Base-by-base conservation (phyloP, 2,797 vertebrate species). In the Chloroceryle amazona region DNA sequence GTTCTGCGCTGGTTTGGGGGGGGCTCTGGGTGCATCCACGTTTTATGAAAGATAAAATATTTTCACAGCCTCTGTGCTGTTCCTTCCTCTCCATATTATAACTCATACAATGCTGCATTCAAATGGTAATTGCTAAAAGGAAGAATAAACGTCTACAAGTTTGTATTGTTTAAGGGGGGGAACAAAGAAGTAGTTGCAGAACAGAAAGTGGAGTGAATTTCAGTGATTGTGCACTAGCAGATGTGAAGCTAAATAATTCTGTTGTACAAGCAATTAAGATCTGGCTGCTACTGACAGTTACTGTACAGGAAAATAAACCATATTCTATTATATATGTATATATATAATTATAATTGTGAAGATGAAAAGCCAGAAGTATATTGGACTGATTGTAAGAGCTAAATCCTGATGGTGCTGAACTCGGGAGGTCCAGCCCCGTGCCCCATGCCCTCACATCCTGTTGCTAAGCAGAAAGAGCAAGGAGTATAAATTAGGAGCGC, bases 291-390 rank as follows among this genome's bases (percentile, higher is more conserved):
- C 78, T 51, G 63, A 78, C 46, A 86, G 63, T 66, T 91, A 81
- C 82, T 74, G 86, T 93, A 93, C 78, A 93, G 54, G 74, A 95
- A 95, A 97, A 95, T 74, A 94, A 94, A 89, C 31, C 20, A 74
- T 81, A 61, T 67, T 81, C 33, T 74, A 49, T 75, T 68, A 83
- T 37, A 46, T 35, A 42, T 90, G 67, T 1, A 2, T 15, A 21
- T n/a, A 41, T 63, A 41, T 52, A 23, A 19, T 55, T 44, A 41
- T 76, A 91, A 71, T 21, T 86, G 88, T 85, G 86, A 90, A 73
- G 68, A 70, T 68, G 51, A 91, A 81, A 95, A 91, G 78, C 49
- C 39, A 74, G 37, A 84, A 86, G 22, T 57, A 62, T 39, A 46
- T 5, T 68, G 67, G 57, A 66, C 33, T 67, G 90, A 93, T 74